phyloP scores from a whole-genome alignment of 35 echinoderm and acorn worm species.

The Ptychodera flava region DNA sequence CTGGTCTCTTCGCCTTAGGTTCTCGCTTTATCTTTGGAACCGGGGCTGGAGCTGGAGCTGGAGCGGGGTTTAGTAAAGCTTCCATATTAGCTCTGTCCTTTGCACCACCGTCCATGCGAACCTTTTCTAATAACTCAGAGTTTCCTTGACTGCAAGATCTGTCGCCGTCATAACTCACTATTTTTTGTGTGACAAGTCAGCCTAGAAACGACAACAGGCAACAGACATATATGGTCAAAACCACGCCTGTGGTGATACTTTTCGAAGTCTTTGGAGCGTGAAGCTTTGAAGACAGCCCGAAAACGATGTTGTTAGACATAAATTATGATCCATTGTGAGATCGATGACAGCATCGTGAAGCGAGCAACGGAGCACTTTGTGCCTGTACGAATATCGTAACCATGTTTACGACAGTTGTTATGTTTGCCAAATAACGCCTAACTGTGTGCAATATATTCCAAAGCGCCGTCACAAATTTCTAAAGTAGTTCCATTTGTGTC shows the following conservation, averaged over 20 bases:
- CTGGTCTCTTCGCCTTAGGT: slow-evolving; percentile 3
- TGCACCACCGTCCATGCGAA: slow-evolving; percentile 49
- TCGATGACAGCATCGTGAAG: no score
- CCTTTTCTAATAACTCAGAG: slow-evolving; percentile 81
- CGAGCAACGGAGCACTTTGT: no score
- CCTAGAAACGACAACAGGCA: background rate
- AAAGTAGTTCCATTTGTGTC: no score
- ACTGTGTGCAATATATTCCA: no score
- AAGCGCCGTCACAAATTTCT: no score
- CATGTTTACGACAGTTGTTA: no score
- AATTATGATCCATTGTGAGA: no score
- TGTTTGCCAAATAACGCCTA: no score
- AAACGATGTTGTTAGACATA: no score
- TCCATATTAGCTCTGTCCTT: background rate
- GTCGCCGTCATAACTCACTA: background rate
- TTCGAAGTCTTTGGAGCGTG: background rate
- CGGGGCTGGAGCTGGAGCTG: background rate
- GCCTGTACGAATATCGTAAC: no score
- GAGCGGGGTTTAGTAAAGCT: background rate
- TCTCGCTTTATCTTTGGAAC: background rate
- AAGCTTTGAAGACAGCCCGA: no score
- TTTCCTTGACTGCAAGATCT: slow-evolving; percentile 96
- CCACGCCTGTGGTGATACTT: background rate
- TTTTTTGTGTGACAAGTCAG: background rate
- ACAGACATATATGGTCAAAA: background rate